phyloP scores from a whole-genome alignment of 1,140 invertebrate genomes.

The Tyrophagus putrescentiae region DNA sequence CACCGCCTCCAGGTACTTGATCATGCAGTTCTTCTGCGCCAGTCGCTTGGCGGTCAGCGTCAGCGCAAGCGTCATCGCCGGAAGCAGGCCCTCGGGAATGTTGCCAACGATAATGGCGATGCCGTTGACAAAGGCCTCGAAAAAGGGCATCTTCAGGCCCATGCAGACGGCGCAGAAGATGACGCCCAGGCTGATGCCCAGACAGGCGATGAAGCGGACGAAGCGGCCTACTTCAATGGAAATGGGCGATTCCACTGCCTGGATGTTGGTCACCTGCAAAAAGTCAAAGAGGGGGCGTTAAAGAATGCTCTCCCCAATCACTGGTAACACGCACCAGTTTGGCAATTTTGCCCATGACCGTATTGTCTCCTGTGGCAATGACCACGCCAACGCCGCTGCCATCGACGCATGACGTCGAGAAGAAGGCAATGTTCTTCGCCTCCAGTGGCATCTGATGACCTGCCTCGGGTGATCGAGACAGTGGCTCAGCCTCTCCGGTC shows the following conservation, averaged over 20 bases:
- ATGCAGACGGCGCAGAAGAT: conserved; percentile 32
- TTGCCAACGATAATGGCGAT: conserved; percentile 97
- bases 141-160: conserved; percentile 31
- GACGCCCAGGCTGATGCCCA: conserved; percentile 35
- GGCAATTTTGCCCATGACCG: conserved; percentile 41
- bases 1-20: conserved; percentile 91
- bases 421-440: conserved; percentile 54
- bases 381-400: conserved; percentile 34
- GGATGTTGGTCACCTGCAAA: conserved; percentile 78
- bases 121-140: conserved; percentile 88
- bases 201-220: background rate
- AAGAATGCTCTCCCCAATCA: too few relatives aligned
- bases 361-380: conserved; percentile 34
- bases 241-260: conserved; percentile 36
- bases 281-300: too few relatives aligned
- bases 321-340: too few relatives aligned
- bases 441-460: conserved; percentile 48
- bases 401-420: conserved; percentile 51
- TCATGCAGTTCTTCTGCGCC: conserved; percentile 90
- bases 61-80: conserved; percentile 3
- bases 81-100: conserved; percentile 56
- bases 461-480: conserved; percentile 45
- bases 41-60: conserved; percentile 32
- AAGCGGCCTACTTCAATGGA: conserved; percentile 26
- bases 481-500: conserved; percentile 56